Base-by-base conservation (phyloP, 2,113 vertebrate genomes). In the Machaerirhynchus nigripectus region DNA sequence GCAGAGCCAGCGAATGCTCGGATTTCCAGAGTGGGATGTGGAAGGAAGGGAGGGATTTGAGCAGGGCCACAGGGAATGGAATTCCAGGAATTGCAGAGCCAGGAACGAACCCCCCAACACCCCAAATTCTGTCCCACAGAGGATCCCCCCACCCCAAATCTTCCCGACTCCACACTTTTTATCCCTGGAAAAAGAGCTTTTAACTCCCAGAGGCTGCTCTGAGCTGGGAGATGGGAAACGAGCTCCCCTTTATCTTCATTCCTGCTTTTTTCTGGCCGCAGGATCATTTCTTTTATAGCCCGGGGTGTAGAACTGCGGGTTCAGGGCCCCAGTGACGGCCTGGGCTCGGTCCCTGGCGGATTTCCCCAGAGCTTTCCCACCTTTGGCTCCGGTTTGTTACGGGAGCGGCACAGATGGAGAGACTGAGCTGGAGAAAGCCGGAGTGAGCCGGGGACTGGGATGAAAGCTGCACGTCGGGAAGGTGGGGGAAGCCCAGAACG, bases 81-180 rank as follows among this genome's bases (percentile, higher is more conserved):
- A 52, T 30, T 55, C 15, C 27, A n/a, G 22, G 14, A 59, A 52
- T 30, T 50, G 22, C 31, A 37, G 30, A 87, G 39, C 9, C 19
- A 56, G 1, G 1, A 91, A 71, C 16, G 5, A 49, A 60, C 37
- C 2, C 1, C 15, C 21, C 22, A 19, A 7, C n/a, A 26, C 2
- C 18, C 18, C 33, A 15, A 39, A 80, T 13, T n/a, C 53, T 8
- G 1, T 19, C 56, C 47, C 40, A 60, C 26, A 50, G 40, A 78
- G 64, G 4, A 65, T 3, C 60, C 26, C 42, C 26, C 16, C 11
- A 2, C 3, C 15, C 3, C 8, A 11, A 31, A 68, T 52, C 46
- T 37, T 44, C 53, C 35, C 9, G 8, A 49, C 31, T 39, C 83
- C 35, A 30, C 33, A 10, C 3, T 30, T 71, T 69, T 39, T 26